A percentile compares a stretch with the other conserved stretches of the same genome.
Conservation (phyloP, 2,888 invertebrate genomes). For the Cistogaster globosa region DNA sequence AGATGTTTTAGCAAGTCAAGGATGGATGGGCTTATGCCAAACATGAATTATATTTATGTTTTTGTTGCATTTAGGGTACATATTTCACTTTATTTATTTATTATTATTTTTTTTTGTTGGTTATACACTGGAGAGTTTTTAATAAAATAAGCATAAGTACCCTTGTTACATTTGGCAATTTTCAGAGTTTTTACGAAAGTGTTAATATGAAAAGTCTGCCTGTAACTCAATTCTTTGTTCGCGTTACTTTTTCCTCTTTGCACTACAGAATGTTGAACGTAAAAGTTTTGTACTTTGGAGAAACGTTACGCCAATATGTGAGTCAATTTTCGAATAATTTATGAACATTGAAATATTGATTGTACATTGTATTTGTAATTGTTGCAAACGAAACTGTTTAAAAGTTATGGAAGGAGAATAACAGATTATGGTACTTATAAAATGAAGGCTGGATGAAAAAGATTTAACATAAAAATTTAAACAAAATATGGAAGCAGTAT, state of each 20-base stretch:
- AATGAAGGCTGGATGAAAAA: not conserved
- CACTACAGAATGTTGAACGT: slow-evolving; percentile 5
- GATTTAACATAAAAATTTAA: slow-evolving; percentile 20
- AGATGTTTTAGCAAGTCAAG: not conserved
- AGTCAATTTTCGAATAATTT: slow-evolving; percentile 56
- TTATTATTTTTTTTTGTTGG: slow-evolving; percentile 1
- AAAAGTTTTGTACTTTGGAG: slow-evolving; percentile 29
- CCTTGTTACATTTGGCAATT: slow-evolving; percentile 61
- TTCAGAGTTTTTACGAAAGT: slow-evolving; percentile 59
- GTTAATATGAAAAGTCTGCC: slow-evolving; percentile 65
- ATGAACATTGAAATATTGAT: slow-evolving; percentile 51
- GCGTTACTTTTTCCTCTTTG: not conserved
- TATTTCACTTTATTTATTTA: too few relatives aligned
- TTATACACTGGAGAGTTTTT: slow-evolving; percentile 65
- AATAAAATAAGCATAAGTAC: slow-evolving; percentile 66
- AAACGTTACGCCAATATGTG: slow-evolving; percentile 30
- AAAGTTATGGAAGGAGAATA: not conserved
- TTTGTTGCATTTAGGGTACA: not conserved
- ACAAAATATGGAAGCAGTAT: not conserved
- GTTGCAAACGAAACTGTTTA: slow-evolving; percentile 3
- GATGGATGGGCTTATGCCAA: not conserved
- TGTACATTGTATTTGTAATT: slow-evolving; percentile 7
- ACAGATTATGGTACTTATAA: not conserved
- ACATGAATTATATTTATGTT: slow-evolving; percentile 16
- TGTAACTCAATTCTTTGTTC: not conserved